Base-by-base conservation (phyloP, 2,113 vertebrate genomes). In the Alouatta palliata region DNA sequence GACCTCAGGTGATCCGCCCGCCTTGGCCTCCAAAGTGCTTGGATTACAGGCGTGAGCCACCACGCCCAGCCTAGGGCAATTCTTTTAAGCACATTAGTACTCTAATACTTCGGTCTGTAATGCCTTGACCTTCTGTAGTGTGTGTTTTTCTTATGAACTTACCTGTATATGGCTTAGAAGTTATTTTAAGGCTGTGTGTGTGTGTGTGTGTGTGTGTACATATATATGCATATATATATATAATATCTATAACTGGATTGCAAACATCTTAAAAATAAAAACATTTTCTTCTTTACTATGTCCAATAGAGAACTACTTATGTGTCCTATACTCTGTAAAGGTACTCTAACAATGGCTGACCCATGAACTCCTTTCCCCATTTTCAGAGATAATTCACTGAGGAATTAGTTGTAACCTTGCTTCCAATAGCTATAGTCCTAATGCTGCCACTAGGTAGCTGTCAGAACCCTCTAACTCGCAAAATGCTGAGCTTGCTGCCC, bases 351-450 rank as follows among this genome's bases (percentile, higher is more conserved):
- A 92, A 21, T 30, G 35, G 70, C 17, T 85, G 35, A 92, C 25
- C 10, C 27, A 49, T 66, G 16, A 79, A 32, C 56, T 52, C 25
- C 68, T 92, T 75, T 76, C 25, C 25, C 54, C 30, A 6, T 70
- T 73, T 73, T 43, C 66, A 27, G 17, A 58, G 16, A 27, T 19
- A 64, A 85, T n/a, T 75, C 13, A 54, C 47, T 25, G 27, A 52
- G 6, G 25, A 76, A 56, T 6, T 54, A 68, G n/a, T 68, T 52
- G 45, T 54, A 68, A 30, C 27, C 77, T 43, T 68, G n/a, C 92
- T 98, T 96, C 76, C 37, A 91, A 97, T 98, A 99, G 99, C 98
- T 99, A 99, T 99, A 99, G 99, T 99, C 99, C 99, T 97, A 99
- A 99, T 97, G 98, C 98, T 97, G 95, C 97, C 87, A 93, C 92